Evolutionary conservation across 2,888 invertebrate genomes (phyloP), one percentile per base, ranked within the genome.

Genomic region (Isoperla grammatica): DNA sequence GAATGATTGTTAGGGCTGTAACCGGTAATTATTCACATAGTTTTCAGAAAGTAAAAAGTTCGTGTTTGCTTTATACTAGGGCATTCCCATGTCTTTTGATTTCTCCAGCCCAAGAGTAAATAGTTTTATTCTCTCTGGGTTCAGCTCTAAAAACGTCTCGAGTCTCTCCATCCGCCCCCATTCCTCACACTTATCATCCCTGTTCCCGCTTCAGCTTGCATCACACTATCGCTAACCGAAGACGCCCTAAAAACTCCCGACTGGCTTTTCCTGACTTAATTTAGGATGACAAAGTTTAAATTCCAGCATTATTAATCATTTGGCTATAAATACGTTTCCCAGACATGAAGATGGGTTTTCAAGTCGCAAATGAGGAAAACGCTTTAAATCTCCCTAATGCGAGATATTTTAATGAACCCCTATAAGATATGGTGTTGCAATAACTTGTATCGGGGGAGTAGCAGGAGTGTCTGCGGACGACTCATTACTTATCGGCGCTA

Each of bases 71-170:
- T 53, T 53, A 37, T 39, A 19, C 17, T 3, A 45, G 12, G 17
- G 20, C 53, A 53, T 19, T 39, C 53, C 53, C 53, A 39, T 53
- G 53, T 53, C 53, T 53, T 39, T 37, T 53, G 53, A 53, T 53
- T 53, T 53, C 20, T 37, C 15, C 53, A 12, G 37, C 20, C 53
- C 35, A 39, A 53, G 29, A 29, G 39, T 53, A 53, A 53, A 53
- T 39, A 37, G 53, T 53, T 39, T 53, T 53, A 53, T 53, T 53
- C 39, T 6, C 53, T 53, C 9, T 53, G 5, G 39, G 37, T 37
- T 53, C 39, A 53, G 39, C 53, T 53, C 19, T 39, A 37, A 17
- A 53, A 39, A 53, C 53, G 39, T 53, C 12, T 22, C 53, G 19
- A 12, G 39, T 17, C 53, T 37, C 39, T 37, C 39, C 20, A 39